Evolutionary conservation across 2,797 vertebrate species (phyloP).

Genomic region (Poecile montanus): DNA sequence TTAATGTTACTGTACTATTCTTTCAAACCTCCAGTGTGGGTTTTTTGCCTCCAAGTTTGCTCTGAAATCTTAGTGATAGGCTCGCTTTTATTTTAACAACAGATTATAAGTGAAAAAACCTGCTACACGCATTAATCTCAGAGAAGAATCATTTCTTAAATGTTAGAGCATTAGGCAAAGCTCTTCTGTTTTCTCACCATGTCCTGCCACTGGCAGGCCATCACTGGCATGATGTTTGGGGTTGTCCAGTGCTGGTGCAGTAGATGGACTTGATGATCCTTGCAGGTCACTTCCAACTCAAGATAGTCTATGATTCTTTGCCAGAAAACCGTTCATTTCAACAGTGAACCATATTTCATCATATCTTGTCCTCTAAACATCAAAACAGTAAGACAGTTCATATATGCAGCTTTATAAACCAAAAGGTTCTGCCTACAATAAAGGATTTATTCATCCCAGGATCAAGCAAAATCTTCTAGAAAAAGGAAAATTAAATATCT

Average conservation of each 20-base stretch:
- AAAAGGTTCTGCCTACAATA: background rate
- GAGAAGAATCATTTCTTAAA: background rate
- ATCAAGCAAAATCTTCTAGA: background rate
- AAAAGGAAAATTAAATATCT: background rate
- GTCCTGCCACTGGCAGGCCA: background rate
- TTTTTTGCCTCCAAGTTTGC: background rate
- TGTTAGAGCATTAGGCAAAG: background rate
- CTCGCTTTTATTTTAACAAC: rapidly evolving
- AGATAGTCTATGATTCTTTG: background rate
- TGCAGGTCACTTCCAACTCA: background rate
- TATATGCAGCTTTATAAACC: background rate
- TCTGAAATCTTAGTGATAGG: background rate
- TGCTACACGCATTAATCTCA: background rate
- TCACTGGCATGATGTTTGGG: background rate
- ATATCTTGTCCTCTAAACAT: background rate
- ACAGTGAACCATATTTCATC: background rate
- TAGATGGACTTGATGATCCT: background rate
- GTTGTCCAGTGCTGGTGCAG: background rate
- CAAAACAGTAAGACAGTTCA: background rate
- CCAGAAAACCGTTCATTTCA: background rate
- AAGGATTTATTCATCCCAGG: background rate
- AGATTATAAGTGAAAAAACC: background rate
- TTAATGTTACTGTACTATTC: background rate
- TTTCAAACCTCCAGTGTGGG: background rate
- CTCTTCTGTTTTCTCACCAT: background rate